A percentile compares a stretch with the other conserved stretches of the same genome.
Evolutionary conservation across 2,797 vertebrate genomes (phyloP).

Genomic region (Acanthornis magna): DNA sequence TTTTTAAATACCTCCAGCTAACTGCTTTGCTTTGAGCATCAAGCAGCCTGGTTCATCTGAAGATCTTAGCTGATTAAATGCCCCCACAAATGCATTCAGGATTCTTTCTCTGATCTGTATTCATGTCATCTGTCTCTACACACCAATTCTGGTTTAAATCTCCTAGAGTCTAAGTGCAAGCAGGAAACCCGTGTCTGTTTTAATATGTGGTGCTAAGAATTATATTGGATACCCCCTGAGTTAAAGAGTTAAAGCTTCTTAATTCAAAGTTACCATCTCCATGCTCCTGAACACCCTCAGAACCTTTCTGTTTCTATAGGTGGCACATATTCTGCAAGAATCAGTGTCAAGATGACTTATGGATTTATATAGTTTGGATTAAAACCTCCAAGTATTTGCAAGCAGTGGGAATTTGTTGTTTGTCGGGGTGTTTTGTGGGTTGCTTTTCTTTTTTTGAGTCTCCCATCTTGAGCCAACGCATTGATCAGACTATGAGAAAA

Average conservation of each 20-base stretch:
- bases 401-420: not conserved
- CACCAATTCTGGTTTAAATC: not conserved
- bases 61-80: not conserved
- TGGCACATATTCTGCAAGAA: not conserved
- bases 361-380: not conserved
- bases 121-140: not conserved
- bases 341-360: not conserved
- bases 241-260: not conserved
- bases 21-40: not conserved
- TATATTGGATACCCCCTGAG: not conserved
- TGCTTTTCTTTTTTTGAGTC: not conserved
- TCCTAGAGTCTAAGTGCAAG: not conserved
- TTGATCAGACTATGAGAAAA: not conserved
- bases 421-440: rapidly evolving
- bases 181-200: not conserved
- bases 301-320: not conserved
- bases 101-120: not conserved
- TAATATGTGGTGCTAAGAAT: not conserved
- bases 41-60: not conserved
- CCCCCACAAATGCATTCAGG: not conserved
- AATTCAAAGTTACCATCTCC: not conserved
- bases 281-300: not conserved
- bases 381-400: not conserved
- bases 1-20: not conserved
- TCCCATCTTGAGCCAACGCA: not conserved